Conservation (phyloP, 2,888 invertebrate species). For the Bugulina stolonifera region DNA sequence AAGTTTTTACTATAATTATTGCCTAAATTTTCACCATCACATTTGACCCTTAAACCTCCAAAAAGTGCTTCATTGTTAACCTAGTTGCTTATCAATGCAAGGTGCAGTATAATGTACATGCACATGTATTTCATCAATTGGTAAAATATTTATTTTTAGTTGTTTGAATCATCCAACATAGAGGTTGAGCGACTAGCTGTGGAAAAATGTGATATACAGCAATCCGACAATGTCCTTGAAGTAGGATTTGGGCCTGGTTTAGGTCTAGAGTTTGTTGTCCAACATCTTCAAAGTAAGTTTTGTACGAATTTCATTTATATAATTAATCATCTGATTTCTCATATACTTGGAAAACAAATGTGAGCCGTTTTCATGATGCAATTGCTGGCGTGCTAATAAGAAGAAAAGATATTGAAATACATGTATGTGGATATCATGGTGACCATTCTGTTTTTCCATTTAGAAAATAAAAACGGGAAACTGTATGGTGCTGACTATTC, state of each 20-base stretch:
- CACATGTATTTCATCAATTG: too few species aligned
- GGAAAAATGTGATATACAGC: conserved; percentile 35
- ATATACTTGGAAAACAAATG: neutral
- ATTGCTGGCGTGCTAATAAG: neutral
- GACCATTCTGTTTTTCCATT: too few species aligned
- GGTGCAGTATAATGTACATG: too few species aligned
- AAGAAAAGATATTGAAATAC: too few species aligned
- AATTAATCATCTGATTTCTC: neutral
- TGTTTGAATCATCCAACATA: conserved; percentile 31
- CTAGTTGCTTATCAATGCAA: too few species aligned
- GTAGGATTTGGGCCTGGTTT: conserved; percentile 41
- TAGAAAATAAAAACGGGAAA: conserved; percentile 38
- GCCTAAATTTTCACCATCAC: too few species aligned
- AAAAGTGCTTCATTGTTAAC: too few species aligned
- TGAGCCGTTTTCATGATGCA: neutral
- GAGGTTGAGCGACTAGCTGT: conserved; percentile 36
- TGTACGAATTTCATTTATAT: neutral
- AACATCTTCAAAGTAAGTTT: conserved; percentile 34
- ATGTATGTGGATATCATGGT: neutral
- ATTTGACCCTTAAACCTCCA: too few species aligned
- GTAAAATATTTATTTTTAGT: too few species aligned
- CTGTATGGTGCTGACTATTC: conserved; percentile 41
- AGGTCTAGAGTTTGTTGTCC: conserved; percentile 35
- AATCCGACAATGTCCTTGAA: conserved; percentile 38
- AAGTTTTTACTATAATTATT: too few species aligned